Base-by-base conservation (phyloP, 2,888 invertebrate genomes). In the Timema podura region DNA sequence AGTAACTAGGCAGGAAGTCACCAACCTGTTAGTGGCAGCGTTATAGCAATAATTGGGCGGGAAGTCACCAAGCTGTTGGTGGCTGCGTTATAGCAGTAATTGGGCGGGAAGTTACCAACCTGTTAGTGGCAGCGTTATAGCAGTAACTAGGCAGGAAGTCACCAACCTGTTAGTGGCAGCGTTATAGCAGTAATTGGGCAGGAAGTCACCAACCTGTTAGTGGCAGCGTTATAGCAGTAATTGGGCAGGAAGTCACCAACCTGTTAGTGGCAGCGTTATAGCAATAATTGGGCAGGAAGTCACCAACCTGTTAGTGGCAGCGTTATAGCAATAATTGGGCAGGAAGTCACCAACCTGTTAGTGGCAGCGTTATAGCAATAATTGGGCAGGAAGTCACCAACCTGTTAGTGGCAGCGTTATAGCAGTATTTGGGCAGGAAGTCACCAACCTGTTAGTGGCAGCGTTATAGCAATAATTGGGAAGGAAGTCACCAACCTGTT, bases 41-140 rank as follows among this genome's bases (percentile, higher is more conserved):
- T 99, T 99, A 82, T 96, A 99, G 79, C 98, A 98, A 82, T 97
- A 99, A 81, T 96, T 97, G 5, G 97, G 97, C 76, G 99, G 83
- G 81, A 99, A 96, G 79, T 99, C 98, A n/a, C 30, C 30, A 30
- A 30, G 2, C 30, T 2, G 30, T 30, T 30, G 3, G 3, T 2
- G 1, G 30, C 30, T 2, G 30, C 3, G 30, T 30, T 30, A 30
- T 30, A 30, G 30, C 30, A 30, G 30, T 30, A 30, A 30, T 30
- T 30, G 30, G 30, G 30, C 30, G 3, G 30, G 2, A 30, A 30
- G 30, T 30, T 54, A 71, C 67, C 75, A 76, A 96, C 91, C 97
- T 88, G 79, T 96, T 96, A 0, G 98, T 99, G 6, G 98, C 96
- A 48, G 96, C 96, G 80, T 99, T 99, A 82, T 96, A 99, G 79